Evolutionary conservation across 2,888 invertebrate genomes (phyloP), one percentile per base, ranked within the genome.

Genomic region (Cancer borealis): DNA sequence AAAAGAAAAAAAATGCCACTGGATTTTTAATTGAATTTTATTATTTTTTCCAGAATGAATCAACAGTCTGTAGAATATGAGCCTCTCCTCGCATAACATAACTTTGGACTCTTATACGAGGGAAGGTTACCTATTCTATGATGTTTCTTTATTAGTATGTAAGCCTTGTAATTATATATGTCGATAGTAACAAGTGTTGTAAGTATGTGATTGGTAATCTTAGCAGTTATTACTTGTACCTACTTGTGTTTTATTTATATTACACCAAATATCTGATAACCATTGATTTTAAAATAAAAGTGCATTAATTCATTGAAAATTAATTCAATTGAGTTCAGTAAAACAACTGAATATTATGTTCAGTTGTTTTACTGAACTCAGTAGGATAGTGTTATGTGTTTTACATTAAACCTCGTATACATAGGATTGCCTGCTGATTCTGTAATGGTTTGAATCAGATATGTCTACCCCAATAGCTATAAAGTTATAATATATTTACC

Each of bases 11-110:
- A 54, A 54, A 8, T 54, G 14, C 10, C 54, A 3, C 54, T 12
- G 14, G 54, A 14, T 12, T 54, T 54, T 54, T 54, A 54, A 54
- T 54, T 54, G 54, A 14, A 54, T 12, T 54, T 54, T 14, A n/a
- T n/a, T n/a, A n/a, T 17, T 21, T 17, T 66, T 21, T 21, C 1
- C 73, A 73, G 73, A 73, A 26, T 26, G 73, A 73, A 73, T 73
- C 73, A 73, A 73, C 73, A 73, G 26, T 73, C 73, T 73, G 26
- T 26, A 73, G 73, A 73, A 26, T 73, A 73, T 73, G 73, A 73
- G 73, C 73, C 73, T 73, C 73, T 73, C n/a, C 73, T 73, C n/a
- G 26, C 73, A n/a, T 73, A 73, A 8, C 8, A 8, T 73, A 73
- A 6, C 26, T 10, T 1, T 73, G 21, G 3, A 26, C 21, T 73